A percentile compares a stretch with the other conserved stretches of the same genome.
Evolutionary conservation across 2,888 invertebrate genomes (phyloP).

Genomic region (Rutpela maculata): DNA sequence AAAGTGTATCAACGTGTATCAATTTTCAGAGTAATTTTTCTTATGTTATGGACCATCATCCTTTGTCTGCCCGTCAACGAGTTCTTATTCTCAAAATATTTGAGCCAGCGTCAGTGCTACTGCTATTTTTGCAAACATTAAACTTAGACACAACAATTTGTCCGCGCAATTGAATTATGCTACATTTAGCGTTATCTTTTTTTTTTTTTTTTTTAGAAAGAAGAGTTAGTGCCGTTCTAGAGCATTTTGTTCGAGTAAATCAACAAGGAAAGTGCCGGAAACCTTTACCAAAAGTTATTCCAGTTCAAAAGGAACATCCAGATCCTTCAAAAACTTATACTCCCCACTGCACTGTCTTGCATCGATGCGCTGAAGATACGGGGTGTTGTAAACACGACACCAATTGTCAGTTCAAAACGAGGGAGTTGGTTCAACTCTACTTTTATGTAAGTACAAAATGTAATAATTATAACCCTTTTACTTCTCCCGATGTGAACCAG

Average conservation of each 20-base stretch:
- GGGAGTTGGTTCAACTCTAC: conserved; percentile 82
- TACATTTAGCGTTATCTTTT: conserved; percentile 35
- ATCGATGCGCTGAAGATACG: conserved; percentile 90
- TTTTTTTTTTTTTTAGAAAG: conserved; percentile 65
- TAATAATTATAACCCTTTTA: too few relatives aligned
- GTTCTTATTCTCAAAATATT: too few relatives aligned
- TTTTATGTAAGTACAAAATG: conserved; percentile 88
- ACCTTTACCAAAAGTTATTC: conserved; percentile 86
- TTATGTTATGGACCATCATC: too few relatives aligned
- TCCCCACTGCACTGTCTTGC: conserved; percentile 90
- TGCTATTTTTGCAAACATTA: too few relatives aligned
- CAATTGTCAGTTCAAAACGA: conserved; percentile 86
- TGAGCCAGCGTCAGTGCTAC: too few relatives aligned
- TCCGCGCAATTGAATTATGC: too few relatives aligned
- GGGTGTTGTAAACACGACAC: conserved; percentile 89
- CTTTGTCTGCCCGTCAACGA: too few relatives aligned
- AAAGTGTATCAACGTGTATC: too few relatives aligned
- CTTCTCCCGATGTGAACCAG: too few relatives aligned
- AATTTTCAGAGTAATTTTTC: too few relatives aligned
- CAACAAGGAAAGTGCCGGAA: conserved; percentile 79
- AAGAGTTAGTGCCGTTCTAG: conserved; percentile 67
- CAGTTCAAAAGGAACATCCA: conserved; percentile 83
- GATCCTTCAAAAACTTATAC: conserved; percentile 84
- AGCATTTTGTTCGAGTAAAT: conserved; percentile 67
- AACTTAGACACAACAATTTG: too few relatives aligned